Evolutionary conservation across 2,797 vertebrate species (phyloP), one percentile per base, ranked within the genome.

Genomic region (Catharus ustulatus): DNA sequence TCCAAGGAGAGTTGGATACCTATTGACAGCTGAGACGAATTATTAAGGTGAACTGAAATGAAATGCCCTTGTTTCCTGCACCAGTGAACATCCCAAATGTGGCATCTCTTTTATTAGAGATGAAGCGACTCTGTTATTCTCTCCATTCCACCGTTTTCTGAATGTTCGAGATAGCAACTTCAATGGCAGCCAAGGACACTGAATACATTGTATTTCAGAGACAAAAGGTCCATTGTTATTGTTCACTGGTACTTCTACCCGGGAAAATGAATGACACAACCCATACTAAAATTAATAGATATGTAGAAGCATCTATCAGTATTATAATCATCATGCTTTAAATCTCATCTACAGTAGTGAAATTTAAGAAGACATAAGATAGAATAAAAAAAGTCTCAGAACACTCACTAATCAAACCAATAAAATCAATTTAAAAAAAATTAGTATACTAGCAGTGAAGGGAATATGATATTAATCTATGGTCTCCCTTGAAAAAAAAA

Each of bases 1-100:
- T 38, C 32, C 77, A 90, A 79, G 89, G 81, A 93, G 84, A 89
- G 13, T 57, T 38, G 55, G 75, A 82, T 55, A 79, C 43, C 51
- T 94, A 92, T 95, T 93, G 96, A 94, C 90, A 94, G 88, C 75
- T 90, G 51, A 89, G 87, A 82, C 45, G 38, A 82, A 82, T 87
- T 88, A 76, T 89, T 63, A 92, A 93, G 89, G 91, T 71, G 91
- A 94, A 73, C 90, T 87, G 87, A 82, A 88, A 83, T 6, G 90
- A 93, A 93, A 87, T 67, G 81, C 92, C 92, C 87, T 94, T 92
- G 89, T 89, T 96, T 90, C 90, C 75, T 96, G 94, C 92, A 84
- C 74, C 90, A 95, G 24, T 90, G 94, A 89, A 73, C 91, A 95
- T 61, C 94, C 84, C 81, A 69, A 89, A 90, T 27, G 84, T 84